These are phyloP conservation scores for Pseudorhombus dupliciocellatus DNA, from an alignment of 2,113 vertebrate genomes.

Conservation along the genomic window DNA sequence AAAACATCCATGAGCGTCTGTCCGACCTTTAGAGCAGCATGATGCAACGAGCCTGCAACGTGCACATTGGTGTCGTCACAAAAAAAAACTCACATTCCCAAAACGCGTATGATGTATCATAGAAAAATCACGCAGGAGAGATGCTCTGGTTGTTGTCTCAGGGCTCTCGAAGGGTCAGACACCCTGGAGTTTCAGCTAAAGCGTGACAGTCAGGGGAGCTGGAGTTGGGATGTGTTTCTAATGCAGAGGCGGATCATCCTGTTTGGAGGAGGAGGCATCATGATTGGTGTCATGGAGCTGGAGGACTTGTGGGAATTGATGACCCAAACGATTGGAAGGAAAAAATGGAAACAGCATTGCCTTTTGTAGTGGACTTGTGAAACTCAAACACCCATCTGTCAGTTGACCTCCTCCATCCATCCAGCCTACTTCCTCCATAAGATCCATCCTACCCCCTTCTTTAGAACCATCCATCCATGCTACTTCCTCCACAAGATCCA, in stretches of 20 bases:
- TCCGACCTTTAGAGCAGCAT: conserved; percentile 55
- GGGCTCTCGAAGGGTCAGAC: background rate
- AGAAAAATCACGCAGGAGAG: conserved; percentile 3
- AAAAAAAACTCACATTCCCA: conserved; percentile 21
- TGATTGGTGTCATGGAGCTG: conserved; percentile 16
- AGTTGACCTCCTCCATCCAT: background rate
- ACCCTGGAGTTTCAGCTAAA: background rate
- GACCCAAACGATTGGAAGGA: conserved; percentile 3
- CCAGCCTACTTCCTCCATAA: background rate
- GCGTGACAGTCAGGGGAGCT: conserved; percentile 1
- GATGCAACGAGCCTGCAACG: conserved; percentile 73
- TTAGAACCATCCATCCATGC: background rate
- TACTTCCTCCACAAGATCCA: background rate
- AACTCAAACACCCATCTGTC: background rate
- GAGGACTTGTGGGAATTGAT: conserved; percentile 19
- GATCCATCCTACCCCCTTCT: too few species aligned
- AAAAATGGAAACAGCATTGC: background rate
- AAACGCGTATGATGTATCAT: conserved; percentile 4
- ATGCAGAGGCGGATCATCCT: background rate
- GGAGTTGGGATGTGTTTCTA: background rate
- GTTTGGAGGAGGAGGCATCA: conserved; percentile 17
- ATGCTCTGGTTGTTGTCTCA: background rate
- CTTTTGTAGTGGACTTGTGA: background rate
- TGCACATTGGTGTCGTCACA: conserved; percentile 3
- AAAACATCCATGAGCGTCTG: conserved; percentile 42